A percentile compares a stretch with the other conserved stretches of the same genome.
Evolutionary conservation across 2,888 invertebrate genomes (phyloP).

Genomic region (Idaea biselata): DNA sequence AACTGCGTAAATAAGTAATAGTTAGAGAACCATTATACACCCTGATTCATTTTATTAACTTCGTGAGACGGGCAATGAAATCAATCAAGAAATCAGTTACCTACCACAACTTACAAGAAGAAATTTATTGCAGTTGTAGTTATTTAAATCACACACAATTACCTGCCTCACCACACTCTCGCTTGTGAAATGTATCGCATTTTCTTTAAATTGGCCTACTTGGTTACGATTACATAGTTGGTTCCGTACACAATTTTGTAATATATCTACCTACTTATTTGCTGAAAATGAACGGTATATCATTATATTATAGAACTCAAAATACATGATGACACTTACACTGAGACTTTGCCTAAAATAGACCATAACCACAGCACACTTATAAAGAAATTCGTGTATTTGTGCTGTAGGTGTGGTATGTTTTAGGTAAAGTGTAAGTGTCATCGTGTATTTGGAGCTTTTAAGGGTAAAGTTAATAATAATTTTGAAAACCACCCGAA

Average conservation of each 20-base stretch:
- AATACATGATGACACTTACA: too few species aligned
- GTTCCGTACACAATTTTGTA: background rate
- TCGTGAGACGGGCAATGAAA: constrained; percentile 29
- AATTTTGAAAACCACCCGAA: too few species aligned
- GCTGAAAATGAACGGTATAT: background rate
- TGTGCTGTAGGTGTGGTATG: too few species aligned
- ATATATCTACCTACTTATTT: background rate
- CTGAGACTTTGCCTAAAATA: too few species aligned
- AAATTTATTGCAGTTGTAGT: constrained; percentile 48
- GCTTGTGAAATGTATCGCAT: constrained; percentile 41
- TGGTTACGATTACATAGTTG: constrained; percentile 10
- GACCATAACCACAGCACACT: too few species aligned
- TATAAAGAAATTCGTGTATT: too few species aligned
- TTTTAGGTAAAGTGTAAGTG: too few species aligned
- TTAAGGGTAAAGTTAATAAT: too few species aligned
- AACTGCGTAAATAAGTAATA: too few species aligned
- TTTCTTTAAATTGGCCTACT: constrained; percentile 31
- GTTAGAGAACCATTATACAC: background rate
- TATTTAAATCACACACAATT: constrained; percentile 53
- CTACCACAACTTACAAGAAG: constrained; percentile 25
- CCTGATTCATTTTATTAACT: constrained; percentile 25
- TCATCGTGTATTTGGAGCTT: too few species aligned
- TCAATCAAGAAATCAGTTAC: constrained; percentile 30
- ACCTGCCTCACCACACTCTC: constrained; percentile 30
- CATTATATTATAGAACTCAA: background rate